phyloP scores from a whole-genome alignment of 2,888 invertebrate species.

The Cephus sareptanus region DNA sequence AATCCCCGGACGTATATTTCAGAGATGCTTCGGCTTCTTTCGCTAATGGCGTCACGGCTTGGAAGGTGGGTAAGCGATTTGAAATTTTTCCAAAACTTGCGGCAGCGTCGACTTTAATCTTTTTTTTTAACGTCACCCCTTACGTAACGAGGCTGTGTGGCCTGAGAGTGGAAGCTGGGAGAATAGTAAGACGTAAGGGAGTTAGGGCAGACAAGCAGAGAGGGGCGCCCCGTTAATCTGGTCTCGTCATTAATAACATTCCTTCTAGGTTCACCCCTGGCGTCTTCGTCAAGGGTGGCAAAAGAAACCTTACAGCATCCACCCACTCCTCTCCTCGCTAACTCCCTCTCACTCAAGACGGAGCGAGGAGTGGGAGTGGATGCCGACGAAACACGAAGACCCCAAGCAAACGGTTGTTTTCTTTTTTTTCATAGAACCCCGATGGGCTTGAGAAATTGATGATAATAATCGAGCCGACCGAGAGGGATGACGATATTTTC shows the following conservation, averaged over 20 bases:
- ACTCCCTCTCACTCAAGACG: neutral
- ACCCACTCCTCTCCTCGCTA: neutral
- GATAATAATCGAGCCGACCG: neutral
- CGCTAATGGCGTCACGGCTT: neutral
- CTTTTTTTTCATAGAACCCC: neutral
- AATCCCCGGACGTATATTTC: neutral
- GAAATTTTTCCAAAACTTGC: neutral
- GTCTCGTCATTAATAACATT: constrained; percentile 36
- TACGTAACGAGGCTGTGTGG: constrained; percentile 4
- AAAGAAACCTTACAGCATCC: constrained; percentile 19
- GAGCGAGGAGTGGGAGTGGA: neutral
- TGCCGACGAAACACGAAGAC: neutral
- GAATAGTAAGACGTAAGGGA: constrained; percentile 27
- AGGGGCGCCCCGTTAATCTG: constrained; percentile 32
- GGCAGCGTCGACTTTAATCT: neutral
- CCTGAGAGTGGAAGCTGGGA: constrained; percentile 21
- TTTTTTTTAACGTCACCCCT: neutral
- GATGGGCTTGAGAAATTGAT: neutral
- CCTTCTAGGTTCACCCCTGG: constrained; percentile 22
- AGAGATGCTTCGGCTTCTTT: neutral
- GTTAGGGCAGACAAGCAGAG: constrained; percentile 18
- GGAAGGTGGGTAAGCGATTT: neutral
- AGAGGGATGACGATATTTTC: neutral
- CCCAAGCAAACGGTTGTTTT: neutral
- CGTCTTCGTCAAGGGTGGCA: constrained; percentile 10